These are phyloP conservation scores for Petroica traversi DNA, from an alignment of 2,113 vertebrate species.

Conservation along the genomic window DNA sequence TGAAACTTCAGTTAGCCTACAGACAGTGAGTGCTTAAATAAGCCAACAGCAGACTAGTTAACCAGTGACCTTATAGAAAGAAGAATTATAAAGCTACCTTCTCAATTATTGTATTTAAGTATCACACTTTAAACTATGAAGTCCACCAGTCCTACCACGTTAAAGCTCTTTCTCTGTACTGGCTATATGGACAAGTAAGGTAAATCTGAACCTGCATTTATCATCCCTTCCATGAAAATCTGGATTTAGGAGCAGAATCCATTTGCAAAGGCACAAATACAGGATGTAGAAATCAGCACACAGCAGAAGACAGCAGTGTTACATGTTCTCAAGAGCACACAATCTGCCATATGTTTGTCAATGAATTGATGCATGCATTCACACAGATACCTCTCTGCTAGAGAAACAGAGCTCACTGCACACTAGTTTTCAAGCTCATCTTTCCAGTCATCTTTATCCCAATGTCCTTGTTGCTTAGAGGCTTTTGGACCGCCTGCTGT, in stretches of 20 bases:
- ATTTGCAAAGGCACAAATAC: background rate
- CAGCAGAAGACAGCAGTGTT: background rate
- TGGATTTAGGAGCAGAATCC: background rate
- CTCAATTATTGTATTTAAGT: background rate
- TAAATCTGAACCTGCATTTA: background rate
- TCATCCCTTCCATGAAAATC: background rate
- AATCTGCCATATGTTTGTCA: background rate
- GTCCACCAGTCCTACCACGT: too few relatives aligned
- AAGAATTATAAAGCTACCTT: background rate
- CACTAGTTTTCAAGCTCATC: conserved; percentile 83
- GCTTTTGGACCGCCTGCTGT: conserved; percentile 87
- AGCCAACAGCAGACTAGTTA: background rate
- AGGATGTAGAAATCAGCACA: background rate
- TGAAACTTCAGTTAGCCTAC: background rate
- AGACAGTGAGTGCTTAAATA: background rate
- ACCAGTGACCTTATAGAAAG: too few relatives aligned
- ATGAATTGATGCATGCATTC: background rate
- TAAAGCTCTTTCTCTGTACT: background rate
- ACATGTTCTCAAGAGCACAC: background rate
- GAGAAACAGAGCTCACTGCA: conserved; percentile 69
- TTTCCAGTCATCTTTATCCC: conserved; percentile 91
- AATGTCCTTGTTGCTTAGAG: conserved; percentile 89
- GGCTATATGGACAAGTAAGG: background rate
- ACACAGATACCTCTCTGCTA: background rate
- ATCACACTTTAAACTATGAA: background rate